Percentiles rank a stretch among this genome's conserved stretches.
phyloP scores from a whole-genome alignment of 2,797 vertebrate species.

The Discoglossus pictus region DNA sequence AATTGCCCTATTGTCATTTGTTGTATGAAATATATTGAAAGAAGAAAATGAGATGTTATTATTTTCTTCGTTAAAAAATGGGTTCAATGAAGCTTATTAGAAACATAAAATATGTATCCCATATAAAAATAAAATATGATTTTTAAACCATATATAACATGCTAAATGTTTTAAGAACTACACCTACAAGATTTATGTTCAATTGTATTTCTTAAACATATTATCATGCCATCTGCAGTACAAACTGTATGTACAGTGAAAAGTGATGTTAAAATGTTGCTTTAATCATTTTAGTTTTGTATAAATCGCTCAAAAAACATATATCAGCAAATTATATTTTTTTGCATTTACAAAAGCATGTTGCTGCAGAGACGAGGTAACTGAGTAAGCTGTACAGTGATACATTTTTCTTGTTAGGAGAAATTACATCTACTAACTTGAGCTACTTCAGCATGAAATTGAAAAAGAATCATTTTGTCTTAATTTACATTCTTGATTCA shows the following conservation, averaged over 20 bases:
- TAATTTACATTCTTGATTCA: constrained; percentile 99
- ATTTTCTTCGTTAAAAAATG: too few relatives aligned
- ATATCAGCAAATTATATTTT: constrained; percentile 82
- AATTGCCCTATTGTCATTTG: too few relatives aligned
- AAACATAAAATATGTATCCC: too few relatives aligned
- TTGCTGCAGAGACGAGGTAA: constrained; percentile 73
- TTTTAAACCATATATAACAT: too few relatives aligned
- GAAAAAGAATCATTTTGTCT: constrained; percentile 98
- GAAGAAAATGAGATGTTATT: too few relatives aligned
- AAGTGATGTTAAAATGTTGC: constrained; percentile 59
- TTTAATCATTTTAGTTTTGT: constrained; percentile 75
- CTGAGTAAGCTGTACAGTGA: constrained; percentile 95
- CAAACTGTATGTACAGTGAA: constrained; percentile 10
- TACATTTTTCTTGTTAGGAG: constrained; percentile 99
- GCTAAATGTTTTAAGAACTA: too few relatives aligned
- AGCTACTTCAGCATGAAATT: constrained; percentile 99
- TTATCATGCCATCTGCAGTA: constrained; percentile 12
- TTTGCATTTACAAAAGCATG: constrained; percentile 73
- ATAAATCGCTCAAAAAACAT: constrained; percentile 76
- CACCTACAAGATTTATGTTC: too few relatives aligned
- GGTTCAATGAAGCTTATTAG: too few relatives aligned
- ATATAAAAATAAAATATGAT: too few relatives aligned
- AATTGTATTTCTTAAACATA: too few relatives aligned
- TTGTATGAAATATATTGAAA: too few relatives aligned
- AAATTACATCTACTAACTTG: constrained; percentile 98